Evolutionary conservation across 2,888 invertebrate genomes (phyloP), one percentile per base, ranked within the genome.

Genomic region (Drosophila dives): DNA sequence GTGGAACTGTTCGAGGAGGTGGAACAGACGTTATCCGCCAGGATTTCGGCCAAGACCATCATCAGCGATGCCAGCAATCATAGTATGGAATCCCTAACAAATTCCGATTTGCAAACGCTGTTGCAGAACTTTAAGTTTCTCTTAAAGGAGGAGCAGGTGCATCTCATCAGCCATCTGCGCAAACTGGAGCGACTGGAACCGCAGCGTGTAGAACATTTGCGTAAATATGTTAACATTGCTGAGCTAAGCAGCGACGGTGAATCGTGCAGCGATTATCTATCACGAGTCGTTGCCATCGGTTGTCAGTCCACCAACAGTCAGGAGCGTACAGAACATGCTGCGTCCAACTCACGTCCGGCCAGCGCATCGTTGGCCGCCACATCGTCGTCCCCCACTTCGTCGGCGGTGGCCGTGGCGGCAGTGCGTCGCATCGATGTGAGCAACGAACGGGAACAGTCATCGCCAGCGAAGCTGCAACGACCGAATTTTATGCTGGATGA

Each of bases 121-220:
- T 91, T 97, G 64, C 96, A 97, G 91, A 97, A 97, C 90, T 96
- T 96, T 81, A 97, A 96, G 91, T 96, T 97, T 84, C 92, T 97
- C 17, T 96, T 96, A 0, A 95, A 95, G 0, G 96, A 97, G 75
- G 97, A 97, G 91, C 97, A 97, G 87, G 96, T 97, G 90, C 96
- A 96, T 81, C 94, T 97, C 6, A 97, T 97, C 38, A 95, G 95
- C 0, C 97, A 97, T 90, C 91, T 97, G 69, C 97, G 97, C 90
- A 97, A 97, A 91, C 91, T 97, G 45, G 97, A 97, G 91, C 95
- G 95, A 0, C 95, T 95, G 4, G 96, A 97, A 90, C 96, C 97
- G 0, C 93, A 94, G 48, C 94, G 97, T n/a, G 97, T 97, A 1
- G 97, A 97, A 86, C 94, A 95, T 76, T 92, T 97, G 50, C 93